These are phyloP conservation scores for Drosophila equinoxialis DNA, from an alignment of 1,140 invertebrate genomes.

Conservation along the genomic window DNA sequence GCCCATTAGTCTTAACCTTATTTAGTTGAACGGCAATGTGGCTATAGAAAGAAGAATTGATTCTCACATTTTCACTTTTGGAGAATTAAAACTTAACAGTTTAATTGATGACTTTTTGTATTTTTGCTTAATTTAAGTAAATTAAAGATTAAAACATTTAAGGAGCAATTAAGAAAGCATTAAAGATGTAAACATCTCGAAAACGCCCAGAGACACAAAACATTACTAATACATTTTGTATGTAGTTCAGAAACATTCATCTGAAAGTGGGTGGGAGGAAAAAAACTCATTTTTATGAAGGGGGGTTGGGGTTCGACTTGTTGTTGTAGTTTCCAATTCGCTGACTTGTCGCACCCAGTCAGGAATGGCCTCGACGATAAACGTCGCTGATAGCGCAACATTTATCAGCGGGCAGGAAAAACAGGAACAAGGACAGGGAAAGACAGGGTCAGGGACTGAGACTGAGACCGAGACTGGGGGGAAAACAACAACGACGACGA, in stretches of 20 bases:
- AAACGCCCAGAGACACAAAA: constrained; percentile 63
- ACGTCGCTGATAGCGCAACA: constrained; percentile 75
- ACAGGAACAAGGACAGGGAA: constrained; percentile 20
- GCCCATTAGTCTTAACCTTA: too few relatives aligned
- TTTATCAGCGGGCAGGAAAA: constrained; percentile 57
- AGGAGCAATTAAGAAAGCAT: constrained; percentile 66
- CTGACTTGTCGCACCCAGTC: constrained; percentile 77
- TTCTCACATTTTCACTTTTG: too few relatives aligned
- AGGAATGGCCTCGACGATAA: constrained; percentile 65
- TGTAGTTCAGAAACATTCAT: not conserved
- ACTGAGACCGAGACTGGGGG: constrained; percentile 8
- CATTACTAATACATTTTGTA: not conserved
- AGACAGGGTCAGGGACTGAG: not conserved
- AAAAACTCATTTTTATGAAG: constrained; percentile 47
- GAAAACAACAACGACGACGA: constrained; percentile 13
- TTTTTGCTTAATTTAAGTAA: too few relatives aligned
- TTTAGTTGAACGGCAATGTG: too few relatives aligned
- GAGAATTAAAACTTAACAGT: too few relatives aligned
- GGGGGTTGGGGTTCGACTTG: constrained; percentile 8
- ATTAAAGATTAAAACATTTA: constrained; percentile 1
- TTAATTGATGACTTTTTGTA: too few relatives aligned
- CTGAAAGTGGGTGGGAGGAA: not conserved
- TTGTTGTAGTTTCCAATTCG: constrained; percentile 62
- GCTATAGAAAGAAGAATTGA: too few relatives aligned
- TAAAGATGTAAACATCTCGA: constrained; percentile 73